Base-by-base conservation (phyloP, 2,797 vertebrate species). In the Oreonectes daqikongensis region DNA sequence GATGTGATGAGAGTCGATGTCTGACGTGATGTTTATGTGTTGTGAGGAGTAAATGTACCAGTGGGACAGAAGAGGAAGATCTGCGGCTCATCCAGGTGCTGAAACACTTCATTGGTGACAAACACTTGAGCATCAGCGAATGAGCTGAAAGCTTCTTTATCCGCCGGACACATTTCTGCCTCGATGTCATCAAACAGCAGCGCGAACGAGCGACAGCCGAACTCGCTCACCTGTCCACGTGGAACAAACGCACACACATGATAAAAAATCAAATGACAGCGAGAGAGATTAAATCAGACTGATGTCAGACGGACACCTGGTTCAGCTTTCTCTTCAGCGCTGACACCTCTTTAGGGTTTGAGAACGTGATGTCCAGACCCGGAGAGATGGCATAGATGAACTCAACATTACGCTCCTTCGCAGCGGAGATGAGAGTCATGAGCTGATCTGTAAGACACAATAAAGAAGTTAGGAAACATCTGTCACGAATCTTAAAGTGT, bases 381-480 rank as follows among this genome's bases (percentile, higher is more conserved):
- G 98, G 98, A 1, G 98, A 99, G 85, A 99, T 95, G 50, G 98
- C 97, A 74, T 99, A 99, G 84, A 99, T 91, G 77, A 99, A 99
- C 38, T 98, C 94, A 15, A 99, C 93, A 12, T 92, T 79, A n/a
- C 94, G 93, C 81, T 93, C 92, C 83, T 93, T 93, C 1, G 98
- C 95, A 74, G 95, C 95, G 72, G 96, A 92, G 87, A 99, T 98
- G 70, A 99, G 91, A 38, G 94, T 92, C 77, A 90, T 93, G 72
- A 99, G 92, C 88, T 98, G 96, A 55, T 95, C 98, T 99, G 44
- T 0, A 46, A 3, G 77, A 82, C 87, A 84, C 30, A 46, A 18
- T 2, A 69, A 28, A 5, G 14, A 18, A 14, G 35, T 18, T 5
- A 22, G 18, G 20, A 53, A 26, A 18, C 4, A 5, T 60, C 24